Evolutionary conservation across 2,113 vertebrate species (phyloP), one percentile per base, ranked within the genome.

Genomic region (Uria aalge): DNA sequence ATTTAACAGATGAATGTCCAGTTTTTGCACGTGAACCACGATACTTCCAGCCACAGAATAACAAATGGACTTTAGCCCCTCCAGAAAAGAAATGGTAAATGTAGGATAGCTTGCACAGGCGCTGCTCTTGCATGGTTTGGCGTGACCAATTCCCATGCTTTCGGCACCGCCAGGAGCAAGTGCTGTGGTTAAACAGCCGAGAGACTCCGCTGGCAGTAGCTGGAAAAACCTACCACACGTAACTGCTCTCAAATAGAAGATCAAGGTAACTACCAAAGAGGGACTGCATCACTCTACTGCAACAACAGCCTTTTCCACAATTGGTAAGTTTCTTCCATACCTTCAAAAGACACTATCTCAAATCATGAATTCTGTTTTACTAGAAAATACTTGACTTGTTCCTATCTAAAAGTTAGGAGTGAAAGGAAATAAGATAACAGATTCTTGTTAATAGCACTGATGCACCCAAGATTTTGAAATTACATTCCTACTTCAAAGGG

Each of bases 1-100:
- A 21, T 7, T 66, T 52, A 43, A 56, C 73, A 78, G 45, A 63
- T 9, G 7, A 67, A 45, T 7, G 19, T 22, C 69, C 78, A 53
- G 15, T 27, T 32, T 45, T 53, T 41, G 41, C 52, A 57, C 0
- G 0, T 30, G 66, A 77, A 63, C 32, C 3, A 2, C 38, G 29
- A 68, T 17, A 48, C 15, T 71, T 57, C 82, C 60, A 3, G 1
- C 6, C 20, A 38, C 3, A 5, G 60, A 88, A 59, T 16, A 88
- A 48, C 4, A 5, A 84, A 66, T 10, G 12, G 55, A 30, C 60
- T 85, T 74, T 1, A 81, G 22, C 12, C 10, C 34, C 41, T 89
- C 73, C 45, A 62, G 38, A 69, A 85, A 56, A 93, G 13, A 63
- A 53, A 19, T 6, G 32, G 24, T 22, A 50, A 19, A 22, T 0